Percentiles rank a stretch among this genome's conserved stretches.
Evolutionary conservation across 2,888 invertebrate species (phyloP).

Genomic region (Drosophila borealis): DNA sequence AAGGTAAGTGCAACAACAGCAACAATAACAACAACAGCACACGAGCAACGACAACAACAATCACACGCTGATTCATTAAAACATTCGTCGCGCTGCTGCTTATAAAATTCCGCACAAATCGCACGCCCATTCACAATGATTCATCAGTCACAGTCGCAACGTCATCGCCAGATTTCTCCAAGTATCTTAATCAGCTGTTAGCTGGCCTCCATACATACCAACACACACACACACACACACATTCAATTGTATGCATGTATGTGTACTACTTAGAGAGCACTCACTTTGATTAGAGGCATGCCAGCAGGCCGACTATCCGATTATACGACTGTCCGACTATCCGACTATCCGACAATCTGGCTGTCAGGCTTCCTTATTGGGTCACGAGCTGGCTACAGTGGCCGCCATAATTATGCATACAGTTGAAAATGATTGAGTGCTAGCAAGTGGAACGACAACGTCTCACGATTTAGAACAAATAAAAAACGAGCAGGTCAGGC

Average conservation of each 20-base stretch:
- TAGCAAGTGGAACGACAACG: conserved; percentile 1
- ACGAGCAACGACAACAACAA: conserved; percentile 1
- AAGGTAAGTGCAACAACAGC: conserved; percentile 70
- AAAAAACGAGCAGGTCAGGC: not conserved
- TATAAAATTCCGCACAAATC: conserved; percentile 64
- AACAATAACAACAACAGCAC: not conserved
- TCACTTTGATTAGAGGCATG: conserved; percentile 23
- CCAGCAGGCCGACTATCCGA: not conserved
- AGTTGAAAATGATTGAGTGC: conserved; percentile 2
- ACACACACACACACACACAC: conserved; percentile 5
- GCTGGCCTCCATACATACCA: conserved; percentile 20
- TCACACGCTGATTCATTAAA: conserved; percentile 46
- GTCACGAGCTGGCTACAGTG: conserved; percentile 22
- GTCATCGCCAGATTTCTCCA: conserved; percentile 49
- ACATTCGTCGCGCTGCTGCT: conserved; percentile 7
- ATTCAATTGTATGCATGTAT: not conserved
- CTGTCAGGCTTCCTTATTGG: conserved; percentile 13
- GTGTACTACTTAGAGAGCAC: conserved; percentile 13
- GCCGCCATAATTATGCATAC: conserved; percentile 15
- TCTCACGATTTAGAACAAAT: not conserved
- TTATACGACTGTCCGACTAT: not conserved
- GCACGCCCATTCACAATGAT: conserved; percentile 36
- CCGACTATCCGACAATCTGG: not conserved
- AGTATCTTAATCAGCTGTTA: conserved; percentile 43
- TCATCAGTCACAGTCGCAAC: conserved; percentile 29